phyloP scores from a whole-genome alignment of 2,888 invertebrate species.

The Latrodectus hesperus region DNA sequence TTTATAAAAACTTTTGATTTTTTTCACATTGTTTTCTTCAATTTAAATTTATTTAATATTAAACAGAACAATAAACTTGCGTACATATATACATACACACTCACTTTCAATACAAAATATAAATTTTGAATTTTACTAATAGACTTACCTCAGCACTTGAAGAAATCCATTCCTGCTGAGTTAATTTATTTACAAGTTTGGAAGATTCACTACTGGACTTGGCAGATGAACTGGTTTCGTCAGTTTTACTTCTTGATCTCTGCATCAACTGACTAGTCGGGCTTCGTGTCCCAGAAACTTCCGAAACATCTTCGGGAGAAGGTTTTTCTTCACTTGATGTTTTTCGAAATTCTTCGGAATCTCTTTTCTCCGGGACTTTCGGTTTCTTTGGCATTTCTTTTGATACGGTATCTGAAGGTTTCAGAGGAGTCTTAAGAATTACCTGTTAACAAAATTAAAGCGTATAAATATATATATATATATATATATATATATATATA shows the following conservation, averaged over 20 bases:
- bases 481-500: too few relatives aligned
- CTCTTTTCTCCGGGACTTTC: slow-evolving; percentile 4
- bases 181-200: slow-evolving; percentile 8
- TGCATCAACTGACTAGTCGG: slow-evolving; percentile 15
- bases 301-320: slow-evolving; percentile 62
- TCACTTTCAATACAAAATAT: too few relatives aligned
- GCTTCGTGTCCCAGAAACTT: slow-evolving; percentile 61
- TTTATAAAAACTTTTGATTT: too few relatives aligned
- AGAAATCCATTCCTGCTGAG: slow-evolving; percentile 53
- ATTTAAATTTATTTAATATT: too few relatives aligned
- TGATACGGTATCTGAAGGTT: background rate
- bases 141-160: slow-evolving; percentile 55
- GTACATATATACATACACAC: too few relatives aligned
- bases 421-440: background rate
- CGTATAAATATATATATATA: too few relatives aligned
- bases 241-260: background rate
- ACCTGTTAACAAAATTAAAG: background rate
- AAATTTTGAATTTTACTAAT: too few relatives aligned
- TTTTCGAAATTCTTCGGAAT: slow-evolving; percentile 31
- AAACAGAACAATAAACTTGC: too few relatives aligned
- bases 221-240: slow-evolving; percentile 48
- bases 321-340: slow-evolving; percentile 57
- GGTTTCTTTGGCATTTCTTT: slow-evolving; percentile 1
- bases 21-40: too few relatives aligned
- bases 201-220: slow-evolving; percentile 67